phyloP scores from a whole-genome alignment of 2,888 invertebrate species.

The Crematogaster levior region DNA sequence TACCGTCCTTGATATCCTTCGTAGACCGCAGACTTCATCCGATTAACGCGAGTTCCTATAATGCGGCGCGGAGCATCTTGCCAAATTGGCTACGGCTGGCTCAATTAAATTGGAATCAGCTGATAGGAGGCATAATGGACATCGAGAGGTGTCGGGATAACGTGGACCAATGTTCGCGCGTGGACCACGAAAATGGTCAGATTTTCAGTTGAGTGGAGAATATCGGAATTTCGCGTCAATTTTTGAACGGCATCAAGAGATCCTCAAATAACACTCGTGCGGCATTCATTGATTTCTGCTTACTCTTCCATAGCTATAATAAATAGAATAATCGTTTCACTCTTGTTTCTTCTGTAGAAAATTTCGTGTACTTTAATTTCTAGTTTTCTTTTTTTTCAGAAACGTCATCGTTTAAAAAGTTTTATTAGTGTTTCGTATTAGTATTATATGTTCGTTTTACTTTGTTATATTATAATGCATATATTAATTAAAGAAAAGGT shows the following conservation, averaged over 20 bases:
- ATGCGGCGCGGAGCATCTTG: conserved; percentile 70
- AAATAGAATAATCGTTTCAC: not conserved
- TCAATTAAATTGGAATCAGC: conserved; percentile 73
- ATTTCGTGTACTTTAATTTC: not conserved
- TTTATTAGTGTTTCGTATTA: not conserved
- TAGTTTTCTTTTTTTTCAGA: not conserved
- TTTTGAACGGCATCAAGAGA: conserved; percentile 7
- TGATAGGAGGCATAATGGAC: conserved; percentile 31
- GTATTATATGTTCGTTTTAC: conserved; percentile 2
- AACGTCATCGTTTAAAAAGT: not conserved
- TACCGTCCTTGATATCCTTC: conserved; percentile 72
- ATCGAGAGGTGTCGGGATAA: not conserved
- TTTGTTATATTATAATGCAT: not conserved
- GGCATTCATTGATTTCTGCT: conserved; percentile 20
- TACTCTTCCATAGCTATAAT: not conserved
- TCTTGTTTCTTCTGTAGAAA: not conserved
- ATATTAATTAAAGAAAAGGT: conserved; percentile 10
- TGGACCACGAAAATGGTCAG: not conserved
- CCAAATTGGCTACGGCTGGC: conserved; percentile 71
- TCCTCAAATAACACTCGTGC: conserved; percentile 14
- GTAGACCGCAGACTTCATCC: conserved; percentile 76
- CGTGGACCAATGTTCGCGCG: not conserved
- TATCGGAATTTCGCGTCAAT: conserved; percentile 2
- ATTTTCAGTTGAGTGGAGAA: conserved; percentile 7
- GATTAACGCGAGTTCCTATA: conserved; percentile 76